Evolutionary conservation across 2,797 vertebrate species (phyloP), one percentile per base, ranked within the genome.

Genomic region (Schizopygopsis malacanthus): DNA sequence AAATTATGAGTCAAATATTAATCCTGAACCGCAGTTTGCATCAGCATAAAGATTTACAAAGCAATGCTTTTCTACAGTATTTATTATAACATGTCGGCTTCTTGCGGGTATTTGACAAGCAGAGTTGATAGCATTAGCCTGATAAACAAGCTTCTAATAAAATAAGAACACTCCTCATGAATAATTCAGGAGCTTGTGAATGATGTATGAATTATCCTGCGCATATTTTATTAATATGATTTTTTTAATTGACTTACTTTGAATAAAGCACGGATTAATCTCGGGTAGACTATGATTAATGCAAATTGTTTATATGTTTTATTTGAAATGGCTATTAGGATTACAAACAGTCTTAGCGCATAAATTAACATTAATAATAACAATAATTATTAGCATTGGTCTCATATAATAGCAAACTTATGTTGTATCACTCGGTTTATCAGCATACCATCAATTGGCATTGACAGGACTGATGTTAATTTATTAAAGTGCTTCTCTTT

Each of bases 221-320:
- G 81, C 92, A 96, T 96, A 93, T 94, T 93, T 96, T 96, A 96
- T 95, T 95, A 95, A 95, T 94, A 92, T 90, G 91, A 94, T 94
- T 95, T 93, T 67, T 67, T 92, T 94, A 94, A 94, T 93, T 28
- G 28, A 28, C 28, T 94, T 91, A 92, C 87, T 81, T 90, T 86
- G 92, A 94, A 94, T 94, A 94, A 95, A 95, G 92, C 85, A 88
- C 81, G 87, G 92, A 95, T 95, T 95, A 91, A 95, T 95, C 91
- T 94, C 63, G 41, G 85, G 56, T 91, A 94, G 90, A 94, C 94
- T 94, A 95, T 95, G 93, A 94, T 95, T 94, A 89, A 88, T 59
- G 86, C 50, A 86, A 33, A 15, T 72, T n/a, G 28, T n/a, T 69
- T n/a, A 20, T 16, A 39, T 47, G 25, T 73, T 78, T 88, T 33